A percentile compares a stretch with the other conserved stretches of the same genome.
These are phyloP conservation scores for Lepidurus couesii DNA, from an alignment of 1,140 invertebrate species.

Conservation along the genomic window DNA sequence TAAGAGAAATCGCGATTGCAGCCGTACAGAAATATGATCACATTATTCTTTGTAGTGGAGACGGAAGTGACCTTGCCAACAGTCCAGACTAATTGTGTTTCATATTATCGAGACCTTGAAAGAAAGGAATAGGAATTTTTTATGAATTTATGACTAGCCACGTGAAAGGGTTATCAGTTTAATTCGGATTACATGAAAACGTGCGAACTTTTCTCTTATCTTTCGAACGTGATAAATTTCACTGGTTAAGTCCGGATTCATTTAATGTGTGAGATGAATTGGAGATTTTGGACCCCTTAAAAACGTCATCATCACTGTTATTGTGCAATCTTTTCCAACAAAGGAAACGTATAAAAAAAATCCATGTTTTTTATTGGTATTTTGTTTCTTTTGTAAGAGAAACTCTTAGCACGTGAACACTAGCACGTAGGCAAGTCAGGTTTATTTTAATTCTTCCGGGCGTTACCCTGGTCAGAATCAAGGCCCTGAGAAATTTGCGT, in stretches of 20 bases:
- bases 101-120: slow-evolving; percentile 10
- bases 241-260: slow-evolving; percentile 4
- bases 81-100: neutral
- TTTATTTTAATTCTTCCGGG: neutral
- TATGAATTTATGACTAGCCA: neutral
- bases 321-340: neutral
- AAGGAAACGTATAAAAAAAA: neutral
- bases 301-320: neutral
- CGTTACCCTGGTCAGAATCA: neutral
- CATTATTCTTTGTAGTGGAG: neutral
- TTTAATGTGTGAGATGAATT: neutral
- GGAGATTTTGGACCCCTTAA: neutral
- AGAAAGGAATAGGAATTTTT: neutral
- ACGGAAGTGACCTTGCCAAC: neutral
- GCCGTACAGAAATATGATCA: too few relatives aligned
- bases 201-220: neutral
- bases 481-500: neutral
- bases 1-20: neutral
- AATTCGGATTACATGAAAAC: neutral
- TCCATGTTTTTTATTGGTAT: too few relatives aligned
- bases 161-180: neutral
- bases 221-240: neutral
- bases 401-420: neutral
- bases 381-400: neutral
- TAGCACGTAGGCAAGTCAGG: neutral